A percentile compares a stretch with the other conserved stretches of the same genome.
These are phyloP conservation scores for Abramis brama DNA, from an alignment of 2,113 vertebrate species.

Conservation along the genomic window DNA sequence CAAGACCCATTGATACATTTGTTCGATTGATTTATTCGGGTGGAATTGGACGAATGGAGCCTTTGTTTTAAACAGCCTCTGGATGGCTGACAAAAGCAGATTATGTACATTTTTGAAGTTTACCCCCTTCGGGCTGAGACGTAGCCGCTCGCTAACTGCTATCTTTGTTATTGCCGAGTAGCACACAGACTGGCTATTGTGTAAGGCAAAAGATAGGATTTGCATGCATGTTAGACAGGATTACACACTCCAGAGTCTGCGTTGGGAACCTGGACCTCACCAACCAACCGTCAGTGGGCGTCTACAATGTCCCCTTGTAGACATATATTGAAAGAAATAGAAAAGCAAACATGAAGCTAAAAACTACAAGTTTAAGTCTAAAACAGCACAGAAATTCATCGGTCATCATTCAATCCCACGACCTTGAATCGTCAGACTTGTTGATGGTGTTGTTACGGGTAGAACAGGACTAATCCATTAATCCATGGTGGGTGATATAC, in stretches of 20 bases:
- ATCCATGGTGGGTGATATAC: constrained; percentile 64
- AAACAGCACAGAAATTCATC: not conserved
- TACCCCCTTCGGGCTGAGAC: constrained; percentile 44
- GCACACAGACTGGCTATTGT: constrained; percentile 77
- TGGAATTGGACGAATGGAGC: constrained; percentile 38
- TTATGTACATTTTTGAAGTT: constrained; percentile 46
- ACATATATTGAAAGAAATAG: not conserved
- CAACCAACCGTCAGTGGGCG: constrained; percentile 58
- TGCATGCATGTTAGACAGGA: constrained; percentile 80
- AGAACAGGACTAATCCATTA: constrained; percentile 66
- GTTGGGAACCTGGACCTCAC: constrained; percentile 76
- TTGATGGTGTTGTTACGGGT: constrained; percentile 46
- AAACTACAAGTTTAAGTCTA: not conserved
- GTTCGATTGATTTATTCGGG: not conserved
- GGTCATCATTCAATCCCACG: not conserved
- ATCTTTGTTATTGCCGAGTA: constrained; percentile 48
- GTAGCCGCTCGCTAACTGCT: constrained; percentile 32
- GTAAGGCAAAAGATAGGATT: constrained; percentile 78
- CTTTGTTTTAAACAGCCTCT: constrained; percentile 39
- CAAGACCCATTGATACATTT: not conserved
- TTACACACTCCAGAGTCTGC: constrained; percentile 72
- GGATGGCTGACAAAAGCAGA: constrained; percentile 37
- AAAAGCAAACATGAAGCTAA: not conserved
- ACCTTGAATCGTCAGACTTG: constrained; percentile 19
- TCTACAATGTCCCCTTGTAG: not conserved